phyloP scores from a whole-genome alignment of 2,113 vertebrate species.

The Agelaius tricolor region DNA sequence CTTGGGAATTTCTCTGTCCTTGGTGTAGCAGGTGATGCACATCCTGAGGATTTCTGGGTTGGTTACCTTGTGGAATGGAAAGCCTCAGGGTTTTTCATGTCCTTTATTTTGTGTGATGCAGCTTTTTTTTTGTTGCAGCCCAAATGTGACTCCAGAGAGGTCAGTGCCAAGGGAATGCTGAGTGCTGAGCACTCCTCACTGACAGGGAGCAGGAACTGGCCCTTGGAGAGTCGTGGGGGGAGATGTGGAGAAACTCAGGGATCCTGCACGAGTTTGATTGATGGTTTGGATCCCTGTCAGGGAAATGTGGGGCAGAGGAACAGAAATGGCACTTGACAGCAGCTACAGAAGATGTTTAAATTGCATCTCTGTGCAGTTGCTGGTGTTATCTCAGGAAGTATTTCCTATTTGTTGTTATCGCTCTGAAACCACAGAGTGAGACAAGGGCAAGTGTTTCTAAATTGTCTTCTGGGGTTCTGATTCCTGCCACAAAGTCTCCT shows the following conservation, averaged over 20 bases:
- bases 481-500: not conserved
- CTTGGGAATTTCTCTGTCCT: not conserved
- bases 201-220: not conserved
- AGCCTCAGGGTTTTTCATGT: not conserved
- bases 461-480: not conserved
- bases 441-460: not conserved
- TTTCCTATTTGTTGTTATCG: not conserved
- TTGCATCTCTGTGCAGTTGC: not conserved
- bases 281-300: not conserved
- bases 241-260: not conserved
- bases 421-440: not conserved
- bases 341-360: not conserved
- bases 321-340: not conserved
- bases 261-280: not conserved
- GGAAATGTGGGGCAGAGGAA: not conserved
- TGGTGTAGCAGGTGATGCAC: not conserved
- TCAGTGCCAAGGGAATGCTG: not conserved
- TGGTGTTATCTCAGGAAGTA: not conserved
- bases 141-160: not conserved
- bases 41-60: not conserved
- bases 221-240: rapidly evolving
- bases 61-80: not conserved
- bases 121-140: not conserved
- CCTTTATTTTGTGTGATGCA: not conserved
- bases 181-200: not conserved